Evolutionary conservation across 2,113 vertebrate genomes (phyloP), one percentile per base, ranked within the genome.

Genomic region (Brachirus orientalis): DNA sequence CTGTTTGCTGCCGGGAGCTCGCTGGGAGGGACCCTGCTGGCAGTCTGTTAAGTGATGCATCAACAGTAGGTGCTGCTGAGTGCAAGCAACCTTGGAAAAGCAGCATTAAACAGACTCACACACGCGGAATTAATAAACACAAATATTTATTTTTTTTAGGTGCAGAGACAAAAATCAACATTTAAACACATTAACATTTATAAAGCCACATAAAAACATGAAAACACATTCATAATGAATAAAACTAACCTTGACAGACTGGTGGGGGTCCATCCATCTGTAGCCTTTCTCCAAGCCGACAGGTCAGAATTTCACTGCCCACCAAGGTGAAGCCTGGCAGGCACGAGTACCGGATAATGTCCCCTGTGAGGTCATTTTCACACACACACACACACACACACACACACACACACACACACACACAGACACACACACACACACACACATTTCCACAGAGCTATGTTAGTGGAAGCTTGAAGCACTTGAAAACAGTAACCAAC

Each of bases 291-390:
- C 95, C 95, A 0, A 99, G 91, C 58, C 95, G 90, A 62, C 97
- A 99, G 1, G 97, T 99, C 87, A 99, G 89, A 82, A 98, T 96
- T 86, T 97, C 96, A 69, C 94, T 97, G 57, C 96, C 97, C 75
- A 98, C 93, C 86, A 99, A 88, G 0, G 96, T 97, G 91, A 98
- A 99, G 80, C 97, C 97, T 64, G 96, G 96, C 55, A 95, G 91
- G 90, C 97, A 99, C 28, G 95, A 94, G 84, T 98, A 99, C 55
- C 94, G 94, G 87, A 99, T 97, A 73, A 98, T 98, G 88, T 99
- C 97, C 81, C 97, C 97, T 99, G 88, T 88, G 75, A 75, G 70
- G 76, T 56, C 80, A 80, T 82, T 73, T 62, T 70, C 65, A 79
- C 62, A 36, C 54, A 20, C 46, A 57, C 51, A 44, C 1, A 69